Evolutionary conservation across 2,888 invertebrate genomes (phyloP).

Genomic region (Ennomos fuscantarius): DNA sequence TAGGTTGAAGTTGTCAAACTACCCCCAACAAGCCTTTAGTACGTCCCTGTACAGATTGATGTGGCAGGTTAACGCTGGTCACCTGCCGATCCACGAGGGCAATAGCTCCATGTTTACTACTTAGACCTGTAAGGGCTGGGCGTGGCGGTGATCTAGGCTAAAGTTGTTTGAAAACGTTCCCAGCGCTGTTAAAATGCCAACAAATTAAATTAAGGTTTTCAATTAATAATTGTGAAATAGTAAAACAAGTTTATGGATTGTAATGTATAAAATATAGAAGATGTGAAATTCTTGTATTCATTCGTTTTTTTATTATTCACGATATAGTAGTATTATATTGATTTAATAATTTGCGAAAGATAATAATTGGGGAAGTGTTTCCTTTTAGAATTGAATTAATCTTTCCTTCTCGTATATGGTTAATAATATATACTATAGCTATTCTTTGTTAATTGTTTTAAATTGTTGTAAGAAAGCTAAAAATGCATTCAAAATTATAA

Average conservation of each 20-base stretch:
- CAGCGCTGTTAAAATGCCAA: slow-evolving; percentile 29
- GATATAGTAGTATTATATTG: no score
- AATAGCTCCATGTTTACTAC: slow-evolving; percentile 45
- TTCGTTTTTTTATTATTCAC: no score
- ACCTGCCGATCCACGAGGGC: slow-evolving; percentile 43
- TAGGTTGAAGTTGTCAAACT: background rate
- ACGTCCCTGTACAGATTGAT: slow-evolving; percentile 34
- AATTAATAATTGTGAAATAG: slow-evolving; percentile 19
- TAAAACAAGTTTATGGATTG: background rate
- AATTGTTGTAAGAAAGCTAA: background rate
- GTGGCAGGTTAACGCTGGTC: slow-evolving; percentile 48
- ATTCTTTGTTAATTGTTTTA: no score
- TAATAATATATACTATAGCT: no score
- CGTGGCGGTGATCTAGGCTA: slow-evolving; percentile 31
- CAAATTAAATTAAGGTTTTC: slow-evolving; percentile 26
- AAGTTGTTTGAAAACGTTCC: slow-evolving; percentile 26
- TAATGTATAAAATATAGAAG: background rate
- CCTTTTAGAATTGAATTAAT: no score
- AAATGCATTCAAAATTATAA: slow-evolving; percentile 1
- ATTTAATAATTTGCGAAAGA: no score
- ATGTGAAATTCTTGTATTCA: no score
- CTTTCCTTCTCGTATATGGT: no score
- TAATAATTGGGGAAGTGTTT: no score
- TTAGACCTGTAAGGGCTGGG: slow-evolving; percentile 31
- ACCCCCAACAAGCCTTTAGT: slow-evolving; percentile 15